These are phyloP conservation scores for Synergus umbraculus DNA, from an alignment of 2,888 invertebrate genomes.

Conservation along the genomic window DNA sequence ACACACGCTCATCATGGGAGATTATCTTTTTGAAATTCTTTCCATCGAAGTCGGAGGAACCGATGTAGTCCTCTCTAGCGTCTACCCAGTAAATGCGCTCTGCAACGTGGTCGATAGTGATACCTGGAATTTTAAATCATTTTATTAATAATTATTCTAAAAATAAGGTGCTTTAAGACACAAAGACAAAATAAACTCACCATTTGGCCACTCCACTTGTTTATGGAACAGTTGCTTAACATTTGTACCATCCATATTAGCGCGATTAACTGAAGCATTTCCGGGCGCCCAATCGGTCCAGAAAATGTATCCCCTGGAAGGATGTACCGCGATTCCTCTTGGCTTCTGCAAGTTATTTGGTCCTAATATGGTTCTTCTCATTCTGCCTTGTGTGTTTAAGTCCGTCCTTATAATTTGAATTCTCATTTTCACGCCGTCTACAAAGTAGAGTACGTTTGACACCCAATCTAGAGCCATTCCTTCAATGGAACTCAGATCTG, in stretches of 20 bases:
- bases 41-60: slow-evolving; percentile 86
- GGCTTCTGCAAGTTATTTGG: slow-evolving; percentile 84
- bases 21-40: slow-evolving; percentile 83
- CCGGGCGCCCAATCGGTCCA: slow-evolving; percentile 93
- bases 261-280: slow-evolving; percentile 88
- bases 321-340: slow-evolving; percentile 90
- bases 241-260: slow-evolving; percentile 88
- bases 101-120: slow-evolving; percentile 89
- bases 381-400: slow-evolving; percentile 81
- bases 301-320: slow-evolving; percentile 87
- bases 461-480: slow-evolving; percentile 95
- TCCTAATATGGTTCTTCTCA: slow-evolving; percentile 87
- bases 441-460: slow-evolving; percentile 91
- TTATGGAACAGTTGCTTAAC: slow-evolving; percentile 81
- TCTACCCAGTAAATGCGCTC: slow-evolving; percentile 94
- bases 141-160: background rate
- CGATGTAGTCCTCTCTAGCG: slow-evolving; percentile 89
- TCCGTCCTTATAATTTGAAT: slow-evolving; percentile 90
- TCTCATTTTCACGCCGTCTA: slow-evolving; percentile 87
- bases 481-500: slow-evolving; percentile 88
- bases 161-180: background rate
- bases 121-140: slow-evolving; percentile 68
- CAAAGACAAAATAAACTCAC: slow-evolving; percentile 69
- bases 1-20: slow-evolving; percentile 82
- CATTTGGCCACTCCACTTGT: slow-evolving; percentile 91